These are phyloP conservation scores for Drosophila merina DNA, from an alignment of 2,888 invertebrate genomes.

Conservation along the genomic window DNA sequence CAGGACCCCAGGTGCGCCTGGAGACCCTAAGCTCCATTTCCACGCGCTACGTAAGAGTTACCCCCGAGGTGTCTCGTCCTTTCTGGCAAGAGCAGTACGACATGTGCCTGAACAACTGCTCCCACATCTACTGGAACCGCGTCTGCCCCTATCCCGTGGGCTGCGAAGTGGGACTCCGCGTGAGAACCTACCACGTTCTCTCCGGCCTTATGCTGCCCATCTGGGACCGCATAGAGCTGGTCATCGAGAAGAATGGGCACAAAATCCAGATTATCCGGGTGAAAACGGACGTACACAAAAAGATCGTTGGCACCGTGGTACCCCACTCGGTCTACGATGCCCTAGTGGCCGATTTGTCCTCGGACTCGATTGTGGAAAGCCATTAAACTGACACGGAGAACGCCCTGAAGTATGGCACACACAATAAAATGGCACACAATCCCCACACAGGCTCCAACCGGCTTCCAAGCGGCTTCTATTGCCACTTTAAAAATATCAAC, in stretches of 20 bases:
- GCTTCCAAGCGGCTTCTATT: constrained; percentile 14
- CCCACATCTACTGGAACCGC: constrained; percentile 96
- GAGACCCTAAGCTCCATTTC: constrained; percentile 94
- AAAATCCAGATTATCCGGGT: constrained; percentile 99
- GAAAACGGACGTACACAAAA: constrained; percentile 92
- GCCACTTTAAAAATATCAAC: constrained; percentile 73
- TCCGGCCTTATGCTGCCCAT: constrained; percentile 98
- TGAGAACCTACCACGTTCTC: constrained; percentile 96
- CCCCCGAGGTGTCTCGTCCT: constrained; percentile 90
- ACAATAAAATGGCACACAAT: background rate
- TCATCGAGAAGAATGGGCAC: constrained; percentile 90
- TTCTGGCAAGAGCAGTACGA: constrained; percentile 96
- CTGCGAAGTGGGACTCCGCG: constrained; percentile 96
- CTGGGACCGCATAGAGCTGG: constrained; percentile 97
- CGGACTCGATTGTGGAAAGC: constrained; percentile 89
- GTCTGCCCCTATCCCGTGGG: constrained; percentile 91
- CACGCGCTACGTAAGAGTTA: constrained; percentile 94
- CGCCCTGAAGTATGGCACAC: background rate
- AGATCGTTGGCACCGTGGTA: constrained; percentile 96
- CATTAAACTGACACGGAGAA: background rate
- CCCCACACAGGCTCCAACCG: background rate
- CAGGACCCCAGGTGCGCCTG: constrained; percentile 92
- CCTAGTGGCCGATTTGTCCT: constrained; percentile 89
- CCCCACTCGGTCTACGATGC: constrained; percentile 94
- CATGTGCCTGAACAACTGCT: constrained; percentile 92